A percentile compares a stretch with the other conserved stretches of the same genome.
These are phyloP conservation scores for Parnassius orleans DNA, from an alignment of 2,888 invertebrate genomes.

Conservation along the genomic window DNA sequence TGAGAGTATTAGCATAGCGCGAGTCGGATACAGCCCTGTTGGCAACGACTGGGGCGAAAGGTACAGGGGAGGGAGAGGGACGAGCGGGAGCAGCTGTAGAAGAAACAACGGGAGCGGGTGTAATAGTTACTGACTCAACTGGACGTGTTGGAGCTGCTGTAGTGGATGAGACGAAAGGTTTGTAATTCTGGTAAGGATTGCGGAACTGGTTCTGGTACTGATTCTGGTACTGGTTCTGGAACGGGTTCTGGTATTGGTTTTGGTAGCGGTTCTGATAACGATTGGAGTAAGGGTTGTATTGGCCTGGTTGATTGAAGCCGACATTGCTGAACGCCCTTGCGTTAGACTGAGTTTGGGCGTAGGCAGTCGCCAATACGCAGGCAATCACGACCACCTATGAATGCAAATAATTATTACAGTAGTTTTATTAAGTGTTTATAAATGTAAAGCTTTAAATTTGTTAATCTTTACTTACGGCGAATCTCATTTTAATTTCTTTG, in stretches of 20 bases:
- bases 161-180: slow-evolving; percentile 30
- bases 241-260: slow-evolving; percentile 28
- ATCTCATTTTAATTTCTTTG: slow-evolving; percentile 52
- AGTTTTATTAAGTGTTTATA: neutral
- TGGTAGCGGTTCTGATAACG: slow-evolving; percentile 27
- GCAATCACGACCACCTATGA: slow-evolving; percentile 44
- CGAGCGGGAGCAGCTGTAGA: slow-evolving; percentile 28
- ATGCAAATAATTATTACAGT: slow-evolving; percentile 7
- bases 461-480: slow-evolving; percentile 55
- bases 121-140: slow-evolving; percentile 1
- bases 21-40: slow-evolving; percentile 37
- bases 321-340: slow-evolving; percentile 22
- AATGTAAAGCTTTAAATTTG: slow-evolving; percentile 23
- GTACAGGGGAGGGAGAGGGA: slow-evolving; percentile 27
- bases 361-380: slow-evolving; percentile 50
- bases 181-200: slow-evolving; percentile 28
- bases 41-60: slow-evolving; percentile 36
- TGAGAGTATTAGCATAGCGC: slow-evolving; percentile 49
- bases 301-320: slow-evolving; percentile 28
- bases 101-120: slow-evolving; percentile 20
- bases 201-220: slow-evolving; percentile 27
- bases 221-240: slow-evolving; percentile 29
- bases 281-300: slow-evolving; percentile 31
- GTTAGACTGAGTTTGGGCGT: slow-evolving; percentile 47
- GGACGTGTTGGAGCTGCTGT: slow-evolving; percentile 20